These are phyloP conservation scores for Gobionotothen gibberifrons DNA, from an alignment of 2,797 vertebrate species.

Conservation along the genomic window DNA sequence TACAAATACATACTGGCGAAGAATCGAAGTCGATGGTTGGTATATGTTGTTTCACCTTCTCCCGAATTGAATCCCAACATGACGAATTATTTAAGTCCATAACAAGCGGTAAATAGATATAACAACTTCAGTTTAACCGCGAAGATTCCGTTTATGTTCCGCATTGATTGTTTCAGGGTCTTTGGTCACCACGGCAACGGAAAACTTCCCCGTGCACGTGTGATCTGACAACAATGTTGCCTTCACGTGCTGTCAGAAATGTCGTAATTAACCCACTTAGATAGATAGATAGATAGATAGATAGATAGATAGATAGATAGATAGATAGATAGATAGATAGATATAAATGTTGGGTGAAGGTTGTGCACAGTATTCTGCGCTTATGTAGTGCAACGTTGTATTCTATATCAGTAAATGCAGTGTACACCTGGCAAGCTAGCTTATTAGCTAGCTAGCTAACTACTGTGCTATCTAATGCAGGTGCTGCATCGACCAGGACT, in stretches of 20 bases:
- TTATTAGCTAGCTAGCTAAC: neutral
- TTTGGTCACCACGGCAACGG: constrained; percentile 50
- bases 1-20: constrained; percentile 58
- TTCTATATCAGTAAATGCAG: neutral
- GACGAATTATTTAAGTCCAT: constrained; percentile 40
- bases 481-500: neutral
- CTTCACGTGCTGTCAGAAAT: constrained; percentile 43
- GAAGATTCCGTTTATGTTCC: neutral
- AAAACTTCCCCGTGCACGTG: constrained; percentile 9
- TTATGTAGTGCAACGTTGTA: neutral
- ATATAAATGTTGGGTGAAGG: neutral
- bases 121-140: neutral
- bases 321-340: too few relatives aligned
- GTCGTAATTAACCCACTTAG: neutral
- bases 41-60: constrained; percentile 80
- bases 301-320: too few relatives aligned
- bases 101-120: neutral
- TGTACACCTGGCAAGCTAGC: neutral
- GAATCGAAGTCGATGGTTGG: constrained; percentile 83
- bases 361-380: neutral
- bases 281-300: too few relatives aligned
- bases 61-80: constrained; percentile 76
- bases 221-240: constrained; percentile 17
- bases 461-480: neutral
- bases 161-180: neutral